Base-by-base conservation (phyloP, 1,140 invertebrate species). In the Zaprionus africanus region DNA sequence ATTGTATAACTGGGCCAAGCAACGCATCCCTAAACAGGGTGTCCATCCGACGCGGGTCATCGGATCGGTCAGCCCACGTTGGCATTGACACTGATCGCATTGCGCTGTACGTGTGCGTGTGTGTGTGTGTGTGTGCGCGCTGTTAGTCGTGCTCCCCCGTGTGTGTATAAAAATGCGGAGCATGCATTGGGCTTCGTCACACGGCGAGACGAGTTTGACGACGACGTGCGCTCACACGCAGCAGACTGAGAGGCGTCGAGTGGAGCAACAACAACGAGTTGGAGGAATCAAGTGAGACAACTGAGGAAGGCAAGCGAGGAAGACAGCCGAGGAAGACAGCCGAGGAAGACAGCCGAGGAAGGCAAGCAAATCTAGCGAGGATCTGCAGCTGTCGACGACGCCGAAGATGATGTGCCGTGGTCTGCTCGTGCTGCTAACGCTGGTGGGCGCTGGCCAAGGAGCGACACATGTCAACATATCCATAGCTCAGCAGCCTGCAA, bases 1-100 rank as follows among this genome's bases (percentile, higher is more conserved):
- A 87, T 87, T 83, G 85, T 85, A 82, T 61, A 90, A 90, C 85
- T 90, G 86, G 85, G 85, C 69, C 82, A 90, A 90, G 77, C 85
- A 82, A 77, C 81, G 75, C 79, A 82, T 90, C 85, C 85, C 85
- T 90, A 90, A 90, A 90, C 85, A 90, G 79, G 79, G 79, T 81
- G 83, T 87, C 74, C 81, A 79, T 28, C 49, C 46, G 46, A 51
- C 22, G 46, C 46, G 46, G 46, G 46, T 49, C 46, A 49, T 62
- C 28, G 28, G 56, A 49, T 41, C 15, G 41, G 71, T 75, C 51
- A 53, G 81, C 71, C 38, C 71, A 15, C 31, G 66, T 70, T 77
- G 85, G 79, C 85, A 85, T 84, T 90, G 85, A 90, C 85, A 90
- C 85, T 90, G 85, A 84, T 90, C 34, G 46, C n/a, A 49, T 7